A percentile compares a stretch with the other conserved stretches of the same genome.
Evolutionary conservation across 2,113 vertebrate species (phyloP).

Genomic region (Nycticorax nycticorax): DNA sequence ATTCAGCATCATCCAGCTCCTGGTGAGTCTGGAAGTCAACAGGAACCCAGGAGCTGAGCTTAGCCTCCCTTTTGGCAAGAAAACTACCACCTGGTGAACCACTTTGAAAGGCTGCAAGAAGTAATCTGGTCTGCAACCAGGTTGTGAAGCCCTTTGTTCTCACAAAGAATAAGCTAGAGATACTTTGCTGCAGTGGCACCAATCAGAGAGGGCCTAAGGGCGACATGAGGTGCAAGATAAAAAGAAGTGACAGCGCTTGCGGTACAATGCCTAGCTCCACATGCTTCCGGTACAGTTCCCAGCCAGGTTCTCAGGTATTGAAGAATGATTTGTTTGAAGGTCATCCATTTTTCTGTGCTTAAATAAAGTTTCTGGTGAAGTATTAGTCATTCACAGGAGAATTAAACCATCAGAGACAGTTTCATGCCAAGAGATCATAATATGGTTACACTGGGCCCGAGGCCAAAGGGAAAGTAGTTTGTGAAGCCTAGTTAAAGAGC

Average conservation of each 20-base stretch:
- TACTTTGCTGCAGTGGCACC: neutral
- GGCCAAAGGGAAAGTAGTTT: neutral
- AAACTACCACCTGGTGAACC: neutral
- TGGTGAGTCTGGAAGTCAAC: conserved; percentile 3
- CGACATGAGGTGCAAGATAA: neutral
- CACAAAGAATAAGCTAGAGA: neutral
- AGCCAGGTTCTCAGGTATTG: neutral
- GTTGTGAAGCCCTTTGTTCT: neutral
- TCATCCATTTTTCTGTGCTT: conserved; percentile 18
- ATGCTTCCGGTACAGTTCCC: neutral
- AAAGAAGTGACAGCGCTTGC: neutral
- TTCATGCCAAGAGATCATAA: neutral
- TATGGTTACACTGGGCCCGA: neutral
- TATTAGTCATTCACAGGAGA: conserved; percentile 3
- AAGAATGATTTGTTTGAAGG: neutral
- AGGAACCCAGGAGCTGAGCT: neutral
- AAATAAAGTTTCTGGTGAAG: neutral
- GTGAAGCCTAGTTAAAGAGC: neutral
- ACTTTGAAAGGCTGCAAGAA: neutral
- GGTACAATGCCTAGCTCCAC: neutral
- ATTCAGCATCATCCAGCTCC: neutral
- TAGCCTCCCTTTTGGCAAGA: conserved; percentile 1
- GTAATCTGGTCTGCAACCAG: neutral
- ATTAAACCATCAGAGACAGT: neutral
- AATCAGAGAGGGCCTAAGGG: neutral